These are phyloP conservation scores for Trichoplusia ni DNA, from an alignment of 1,140 invertebrate genomes.

Conservation along the genomic window DNA sequence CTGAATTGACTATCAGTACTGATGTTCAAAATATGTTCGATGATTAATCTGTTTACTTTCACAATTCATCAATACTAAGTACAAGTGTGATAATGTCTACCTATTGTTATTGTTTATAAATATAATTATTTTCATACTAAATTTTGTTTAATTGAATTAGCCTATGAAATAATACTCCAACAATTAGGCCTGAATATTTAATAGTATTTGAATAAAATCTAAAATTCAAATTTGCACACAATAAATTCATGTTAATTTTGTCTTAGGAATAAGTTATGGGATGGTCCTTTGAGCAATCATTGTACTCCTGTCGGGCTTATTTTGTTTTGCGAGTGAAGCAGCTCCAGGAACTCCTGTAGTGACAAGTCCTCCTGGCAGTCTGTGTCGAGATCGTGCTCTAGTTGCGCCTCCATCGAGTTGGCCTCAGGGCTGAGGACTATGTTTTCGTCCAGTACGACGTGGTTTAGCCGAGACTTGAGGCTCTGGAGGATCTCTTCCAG, in stretches of 20 bases:
- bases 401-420: conserved; percentile 73
- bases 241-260: conserved; percentile 62
- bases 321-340: conserved; percentile 76
- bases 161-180: conserved; percentile 4
- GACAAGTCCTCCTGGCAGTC: conserved; percentile 77
- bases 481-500: conserved; percentile 79
- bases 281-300: conserved; percentile 45
- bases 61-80: background rate
- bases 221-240: conserved; percentile 69
- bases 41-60: conserved; percentile 27
- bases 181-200: conserved; percentile 46
- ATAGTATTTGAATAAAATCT: conserved; percentile 55
- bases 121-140: background rate
- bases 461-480: conserved; percentile 77
- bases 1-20: conserved; percentile 59
- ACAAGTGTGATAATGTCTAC: background rate
- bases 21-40: conserved; percentile 75
- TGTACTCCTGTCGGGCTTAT: conserved; percentile 63
- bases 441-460: conserved; percentile 78
- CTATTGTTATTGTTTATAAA: background rate
- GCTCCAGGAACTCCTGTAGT: conserved; percentile 73
- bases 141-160: background rate
- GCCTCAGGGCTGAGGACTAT: conserved; percentile 77
- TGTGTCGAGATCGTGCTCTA: conserved; percentile 77
- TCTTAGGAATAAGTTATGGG: conserved; percentile 33